Percentiles rank a stretch among this genome's conserved stretches.
Evolutionary conservation across 2,888 invertebrate genomes (phyloP).

Genomic region (Lottia gigantea): DNA sequence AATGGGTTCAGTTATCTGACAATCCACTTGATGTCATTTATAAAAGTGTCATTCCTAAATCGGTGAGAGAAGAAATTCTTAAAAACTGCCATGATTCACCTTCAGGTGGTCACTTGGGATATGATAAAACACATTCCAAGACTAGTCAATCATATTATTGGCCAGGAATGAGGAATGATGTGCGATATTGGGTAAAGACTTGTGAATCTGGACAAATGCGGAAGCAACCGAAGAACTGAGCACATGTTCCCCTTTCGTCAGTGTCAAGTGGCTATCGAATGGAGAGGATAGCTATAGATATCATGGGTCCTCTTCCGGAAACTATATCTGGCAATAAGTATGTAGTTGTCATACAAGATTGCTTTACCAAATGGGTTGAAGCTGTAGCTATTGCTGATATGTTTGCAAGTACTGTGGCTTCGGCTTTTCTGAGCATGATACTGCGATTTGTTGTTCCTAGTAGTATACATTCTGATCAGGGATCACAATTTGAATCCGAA

Average conservation of each 20-base stretch:
- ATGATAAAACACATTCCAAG: background rate
- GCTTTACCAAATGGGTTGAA: conserved; percentile 9
- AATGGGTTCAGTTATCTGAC: background rate
- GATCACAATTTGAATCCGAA: background rate
- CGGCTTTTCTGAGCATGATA: background rate
- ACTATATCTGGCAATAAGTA: background rate
- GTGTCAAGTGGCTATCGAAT: background rate
- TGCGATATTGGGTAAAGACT: background rate
- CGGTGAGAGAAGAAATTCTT: background rate
- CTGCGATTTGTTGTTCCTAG: background rate
- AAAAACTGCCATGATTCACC: background rate
- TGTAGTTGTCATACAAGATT: conserved; percentile 11
- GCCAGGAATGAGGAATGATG: background rate
- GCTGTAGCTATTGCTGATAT: background rate
- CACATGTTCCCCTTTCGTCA: background rate
- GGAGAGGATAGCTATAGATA: conserved; percentile 10
- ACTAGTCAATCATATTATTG: background rate
- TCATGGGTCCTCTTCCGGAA: conserved; percentile 6
- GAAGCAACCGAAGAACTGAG: background rate
- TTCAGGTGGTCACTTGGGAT: too few species aligned
- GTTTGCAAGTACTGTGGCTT: conserved; percentile 8
- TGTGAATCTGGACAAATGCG: background rate
- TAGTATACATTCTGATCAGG: conserved; percentile 10
- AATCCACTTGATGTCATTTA: background rate
- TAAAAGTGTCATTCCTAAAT: background rate